Evolutionary conservation across 2,888 invertebrate species (phyloP).

Genomic region (Aricia artaxerxes): DNA sequence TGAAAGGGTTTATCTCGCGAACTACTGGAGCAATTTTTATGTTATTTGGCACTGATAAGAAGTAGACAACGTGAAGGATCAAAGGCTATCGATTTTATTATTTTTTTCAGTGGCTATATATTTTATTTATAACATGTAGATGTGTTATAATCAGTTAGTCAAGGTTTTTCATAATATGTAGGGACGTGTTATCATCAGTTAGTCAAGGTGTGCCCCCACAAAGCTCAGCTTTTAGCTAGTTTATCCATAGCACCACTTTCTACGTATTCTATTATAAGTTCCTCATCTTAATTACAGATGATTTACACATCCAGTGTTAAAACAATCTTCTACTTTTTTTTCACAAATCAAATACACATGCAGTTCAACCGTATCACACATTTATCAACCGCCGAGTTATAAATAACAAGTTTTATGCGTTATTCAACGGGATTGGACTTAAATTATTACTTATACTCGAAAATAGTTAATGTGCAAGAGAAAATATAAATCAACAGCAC

Average conservation of each 20-base stretch:
- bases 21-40: too few species aligned
- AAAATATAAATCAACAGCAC: constrained; percentile 30
- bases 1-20: too few species aligned
- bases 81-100: too few species aligned
- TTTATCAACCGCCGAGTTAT: constrained; percentile 1
- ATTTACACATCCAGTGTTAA: not conserved
- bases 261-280: not conserved
- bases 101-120: too few species aligned
- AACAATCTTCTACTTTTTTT: not conserved
- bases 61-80: too few species aligned
- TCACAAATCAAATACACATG: constrained; percentile 17
- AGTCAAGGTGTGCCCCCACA: too few species aligned
- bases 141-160: too few species aligned
- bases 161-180: too few species aligned
- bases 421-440: constrained; percentile 22
- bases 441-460: constrained; percentile 22
- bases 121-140: too few species aligned
- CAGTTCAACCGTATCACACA: constrained; percentile 21
- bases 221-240: too few species aligned
- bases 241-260: not conserved
- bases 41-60: too few species aligned
- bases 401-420: constrained; percentile 22
- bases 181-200: too few species aligned
- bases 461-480: constrained; percentile 18
- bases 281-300: not conserved